phyloP scores from a whole-genome alignment of 1,140 invertebrate species.

The Ostrea denselamellosa region DNA sequence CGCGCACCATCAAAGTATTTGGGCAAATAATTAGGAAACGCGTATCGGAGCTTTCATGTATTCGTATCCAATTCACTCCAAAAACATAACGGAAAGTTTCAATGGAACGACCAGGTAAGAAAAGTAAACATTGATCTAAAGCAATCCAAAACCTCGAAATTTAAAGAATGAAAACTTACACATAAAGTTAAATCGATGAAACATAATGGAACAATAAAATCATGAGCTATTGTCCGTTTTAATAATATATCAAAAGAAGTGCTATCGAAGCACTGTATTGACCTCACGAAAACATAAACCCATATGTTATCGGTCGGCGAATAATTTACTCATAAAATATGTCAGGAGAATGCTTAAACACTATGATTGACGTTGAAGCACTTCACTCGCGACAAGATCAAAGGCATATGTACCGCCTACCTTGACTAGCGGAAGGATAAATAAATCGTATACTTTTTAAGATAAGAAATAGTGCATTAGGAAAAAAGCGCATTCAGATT shows the following conservation, averaged over 20 bases:
- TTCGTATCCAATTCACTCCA: slow-evolving; percentile 19
- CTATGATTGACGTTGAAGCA: slow-evolving; percentile 49
- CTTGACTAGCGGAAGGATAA: slow-evolving; percentile 32
- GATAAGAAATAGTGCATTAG: not conserved
- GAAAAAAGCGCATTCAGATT: not conserved
- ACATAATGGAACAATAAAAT: slow-evolving; percentile 34
- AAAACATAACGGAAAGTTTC: slow-evolving; percentile 37
- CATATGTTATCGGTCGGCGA: slow-evolving; percentile 34
- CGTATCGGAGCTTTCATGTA: slow-evolving; percentile 19
- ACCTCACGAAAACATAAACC: slow-evolving; percentile 19
- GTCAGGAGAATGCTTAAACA: slow-evolving; percentile 50
- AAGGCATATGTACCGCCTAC: slow-evolving; percentile 44
- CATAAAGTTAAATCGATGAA: slow-evolving; percentile 31
- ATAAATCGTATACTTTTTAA: slow-evolving; percentile 41
- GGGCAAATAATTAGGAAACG: slow-evolving; percentile 17
- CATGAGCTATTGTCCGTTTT: slow-evolving; percentile 32
- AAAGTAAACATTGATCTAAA: slow-evolving; percentile 28
- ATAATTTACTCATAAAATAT: slow-evolving; percentile 46
- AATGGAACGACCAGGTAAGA: slow-evolving; percentile 9
- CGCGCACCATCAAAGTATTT: slow-evolving; percentile 10
- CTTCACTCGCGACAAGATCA: slow-evolving; percentile 51
- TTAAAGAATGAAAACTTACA: slow-evolving; percentile 37
- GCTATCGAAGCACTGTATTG: slow-evolving; percentile 4
- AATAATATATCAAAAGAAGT: slow-evolving; percentile 28
- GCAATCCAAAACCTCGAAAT: slow-evolving; percentile 19